Base-by-base conservation (phyloP, 2,888 invertebrate genomes). In the Amphipyra tragopoginis region DNA sequence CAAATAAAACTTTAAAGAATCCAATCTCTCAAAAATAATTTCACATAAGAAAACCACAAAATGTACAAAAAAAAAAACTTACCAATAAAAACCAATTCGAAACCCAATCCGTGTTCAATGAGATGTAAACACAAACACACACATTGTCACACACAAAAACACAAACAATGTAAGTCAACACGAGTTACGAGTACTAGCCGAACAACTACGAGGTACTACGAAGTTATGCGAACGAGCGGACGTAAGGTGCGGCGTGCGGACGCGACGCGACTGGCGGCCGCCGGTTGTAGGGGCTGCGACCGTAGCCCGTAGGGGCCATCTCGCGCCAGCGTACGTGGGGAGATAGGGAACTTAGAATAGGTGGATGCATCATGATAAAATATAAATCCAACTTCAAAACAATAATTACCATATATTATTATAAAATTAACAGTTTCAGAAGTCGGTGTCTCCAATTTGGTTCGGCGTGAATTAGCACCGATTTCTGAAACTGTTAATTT, bases 91-190 rank as follows among this genome's bases (percentile, higher is more conserved):
- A 45, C 11, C 50, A 53, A 50, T 59, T 51, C 43, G 57, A 72
- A 65, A 82, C 69, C 71, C 75, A 78, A 70, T 73, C 66, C 67
- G 59, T 65, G 73, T 55, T 67, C 58, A 70, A 72, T 63, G 38
- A 72, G 64, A 65, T 9, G 57, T 60, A 67, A 58, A 62, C 65
- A 74, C 65, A 65, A 75, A 65, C 59, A 77, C 65, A 72, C 75
- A 73, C 77, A 82, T 73, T 72, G 71, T 75, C 77, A 81, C 82
- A 75, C 76, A 72, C 69, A 67, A 61, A 53, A 69, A 76, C 77
- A 77, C 74, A 71, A 72, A 65, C 65, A 65, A 73, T 58, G 58
- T 72, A 54, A 70, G 66, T 56, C 52, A 49, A 53, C 57, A 55
- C 72, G 57, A 77, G 57, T 53, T 61, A 52, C 43, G 42, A 21